Evolutionary conservation across 2,113 vertebrate genomes (phyloP).

Genomic region (Sinocyclocheilus maitianheensis): DNA sequence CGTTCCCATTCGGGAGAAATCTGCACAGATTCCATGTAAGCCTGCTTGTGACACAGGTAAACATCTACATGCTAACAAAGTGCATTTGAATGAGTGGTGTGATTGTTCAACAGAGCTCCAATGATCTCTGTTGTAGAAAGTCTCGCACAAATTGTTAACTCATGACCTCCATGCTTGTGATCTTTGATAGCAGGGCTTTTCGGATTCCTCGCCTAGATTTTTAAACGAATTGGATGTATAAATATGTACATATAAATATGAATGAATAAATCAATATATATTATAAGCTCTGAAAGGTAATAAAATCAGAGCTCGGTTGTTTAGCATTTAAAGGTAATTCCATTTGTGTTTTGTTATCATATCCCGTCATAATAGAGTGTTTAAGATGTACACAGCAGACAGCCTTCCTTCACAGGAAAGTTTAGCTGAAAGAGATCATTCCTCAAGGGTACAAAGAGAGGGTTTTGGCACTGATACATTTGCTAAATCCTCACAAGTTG

Average conservation of each 20-base stretch:
- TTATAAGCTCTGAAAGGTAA: background rate
- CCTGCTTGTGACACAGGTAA: background rate
- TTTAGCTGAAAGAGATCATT: background rate
- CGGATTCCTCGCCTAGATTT: background rate
- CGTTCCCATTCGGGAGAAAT: background rate
- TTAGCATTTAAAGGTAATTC: constrained; percentile 16
- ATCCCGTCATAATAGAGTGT: no score
- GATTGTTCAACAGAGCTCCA: constrained; percentile 2
- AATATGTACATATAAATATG: constrained; percentile 38
- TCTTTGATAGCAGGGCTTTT: background rate
- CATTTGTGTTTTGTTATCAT: constrained; percentile 34
- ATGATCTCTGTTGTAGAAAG: background rate
- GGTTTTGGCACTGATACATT: constrained; percentile 9
- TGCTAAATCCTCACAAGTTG: background rate
- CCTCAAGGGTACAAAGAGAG: background rate
- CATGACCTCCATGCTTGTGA: constrained; percentile 14
- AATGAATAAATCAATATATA: constrained; percentile 23
- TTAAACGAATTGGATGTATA: constrained; percentile 12
- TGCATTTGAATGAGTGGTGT: constrained; percentile 14
- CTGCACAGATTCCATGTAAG: background rate
- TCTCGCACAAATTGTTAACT: background rate
- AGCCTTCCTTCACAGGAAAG: no score
- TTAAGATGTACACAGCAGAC: no score
- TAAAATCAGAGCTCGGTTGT: background rate
- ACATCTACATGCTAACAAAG: constrained; percentile 38